Evolutionary conservation across 2,797 vertebrate species (phyloP), one percentile per base, ranked within the genome.

Genomic region (Myotis planiceps): DNA sequence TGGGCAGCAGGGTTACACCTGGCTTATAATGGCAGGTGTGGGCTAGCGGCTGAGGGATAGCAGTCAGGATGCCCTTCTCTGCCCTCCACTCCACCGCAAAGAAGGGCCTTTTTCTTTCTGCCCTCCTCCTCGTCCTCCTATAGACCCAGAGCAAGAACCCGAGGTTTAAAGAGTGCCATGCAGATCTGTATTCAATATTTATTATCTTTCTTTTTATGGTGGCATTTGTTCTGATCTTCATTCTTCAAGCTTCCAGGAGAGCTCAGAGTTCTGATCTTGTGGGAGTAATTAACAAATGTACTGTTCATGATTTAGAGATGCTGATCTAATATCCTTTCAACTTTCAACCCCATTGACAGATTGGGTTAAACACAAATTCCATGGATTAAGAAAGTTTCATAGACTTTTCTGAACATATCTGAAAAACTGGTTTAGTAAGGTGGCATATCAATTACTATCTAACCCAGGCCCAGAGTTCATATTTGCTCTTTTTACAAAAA

Each of bases 401-500:
- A 21, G 25, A 92, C 85, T 95, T 93, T 84, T 91, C 69, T 53
- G 25, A 88, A 85, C 37, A 23, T 47, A 78, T 51, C 94, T 93
- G 47, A 69, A 95, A 95, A 93, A 85, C 23, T 34, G 71, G 42
- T 74, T 90, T 94, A 53, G 47, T 85, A 80, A 72, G 79, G 45
- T 76, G 39, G 72, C 86, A 81, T 92, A 86, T 95, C 92, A 80
- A 95, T 94, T 88, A 92, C 45, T 83, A 81, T 95, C 88, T 91
- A 97, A 79, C 84, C 92, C 85, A 81, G 63, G 29, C 84, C 93
- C 79, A 88, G 82, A 93, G 93, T 97, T 98, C 95, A 94, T 96
- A 98, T 98, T 97, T 98, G 96, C 94, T 98, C 27, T 92, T 96
- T 95, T 94, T 95, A 97, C 47, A 95, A 91, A 97, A 97, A 91